Conservation (phyloP, 2,797 vertebrate genomes). For the Xyrichtys novacula region DNA sequence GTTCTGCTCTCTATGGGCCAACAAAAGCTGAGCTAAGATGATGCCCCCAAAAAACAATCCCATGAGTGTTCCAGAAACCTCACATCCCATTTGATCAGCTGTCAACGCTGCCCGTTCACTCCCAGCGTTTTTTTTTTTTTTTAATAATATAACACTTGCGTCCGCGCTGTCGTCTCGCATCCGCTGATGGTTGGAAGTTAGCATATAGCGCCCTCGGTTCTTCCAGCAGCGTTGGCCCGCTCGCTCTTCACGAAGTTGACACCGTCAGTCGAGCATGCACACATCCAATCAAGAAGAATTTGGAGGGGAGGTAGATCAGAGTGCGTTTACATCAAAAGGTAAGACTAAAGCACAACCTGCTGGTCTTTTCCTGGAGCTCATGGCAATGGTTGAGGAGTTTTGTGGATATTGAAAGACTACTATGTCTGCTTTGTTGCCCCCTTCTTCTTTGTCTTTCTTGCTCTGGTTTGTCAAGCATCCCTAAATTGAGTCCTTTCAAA, state of each 20-base stretch:
- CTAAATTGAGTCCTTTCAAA: constrained; percentile 1
- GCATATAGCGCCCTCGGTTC: constrained; percentile 46
- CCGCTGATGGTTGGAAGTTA: constrained; percentile 38
- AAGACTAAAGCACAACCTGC: constrained; percentile 18
- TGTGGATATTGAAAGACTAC: background rate
- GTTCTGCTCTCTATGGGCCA: constrained; percentile 21
- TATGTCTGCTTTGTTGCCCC: background rate
- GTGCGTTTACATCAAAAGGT: constrained; percentile 7
- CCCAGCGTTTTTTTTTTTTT: background rate
- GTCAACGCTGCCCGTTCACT: constrained; percentile 9
- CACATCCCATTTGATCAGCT: constrained; percentile 64
- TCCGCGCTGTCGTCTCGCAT: constrained; percentile 53
- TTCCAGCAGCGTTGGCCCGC: constrained; percentile 5
- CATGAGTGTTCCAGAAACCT: constrained; percentile 67
- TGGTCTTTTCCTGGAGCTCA: constrained; percentile 1
- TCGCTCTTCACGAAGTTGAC: constrained; percentile 27
- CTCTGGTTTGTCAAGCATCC: background rate
- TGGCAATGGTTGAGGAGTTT: background rate
- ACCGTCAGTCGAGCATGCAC: constrained; percentile 32
- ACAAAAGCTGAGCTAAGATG: constrained; percentile 22
- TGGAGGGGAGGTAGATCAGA: constrained; percentile 14
- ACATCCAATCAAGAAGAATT: constrained; percentile 55
- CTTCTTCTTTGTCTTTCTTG: background rate
- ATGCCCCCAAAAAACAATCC: constrained; percentile 33
- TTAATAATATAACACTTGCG: constrained; percentile 40